A percentile compares a stretch with the other conserved stretches of the same genome.
These are phyloP conservation scores for Myotis findleyi DNA, from an alignment of 2,797 vertebrate species.

Conservation along the genomic window DNA sequence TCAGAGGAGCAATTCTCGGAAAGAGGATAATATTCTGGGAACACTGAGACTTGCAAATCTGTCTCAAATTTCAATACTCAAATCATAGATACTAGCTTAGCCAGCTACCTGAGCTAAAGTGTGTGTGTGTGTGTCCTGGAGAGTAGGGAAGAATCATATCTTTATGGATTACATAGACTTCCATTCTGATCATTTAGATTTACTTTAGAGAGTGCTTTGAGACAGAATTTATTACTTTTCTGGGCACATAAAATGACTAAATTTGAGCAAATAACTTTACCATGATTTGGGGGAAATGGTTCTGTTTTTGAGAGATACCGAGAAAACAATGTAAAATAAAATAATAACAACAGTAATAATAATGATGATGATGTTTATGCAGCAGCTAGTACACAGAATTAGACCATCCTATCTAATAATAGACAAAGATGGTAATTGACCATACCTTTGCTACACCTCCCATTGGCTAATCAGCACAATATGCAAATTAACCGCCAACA, in stretches of 20 bases:
- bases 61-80: neutral
- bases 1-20: neutral
- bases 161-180: neutral
- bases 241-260: neutral
- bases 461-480: too few relatives aligned
- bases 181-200: neutral
- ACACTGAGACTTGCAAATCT: neutral
- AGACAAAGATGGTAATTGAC: too few relatives aligned
- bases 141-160: neutral
- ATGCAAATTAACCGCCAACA: too few relatives aligned
- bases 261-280: neutral
- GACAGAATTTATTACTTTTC: neutral
- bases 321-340: slow-evolving; percentile 11
- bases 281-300: neutral
- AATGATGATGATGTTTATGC: neutral
- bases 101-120: neutral
- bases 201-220: neutral
- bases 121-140: neutral
- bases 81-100: neutral
- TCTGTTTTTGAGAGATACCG: neutral
- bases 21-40: neutral
- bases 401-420: neutral
- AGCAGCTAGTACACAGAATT: neutral
- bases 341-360: neutral
- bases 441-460: too few relatives aligned